Evolutionary conservation across 2,797 vertebrate genomes (phyloP), one percentile per base, ranked within the genome.

Genomic region (Anguilla marmorata): DNA sequence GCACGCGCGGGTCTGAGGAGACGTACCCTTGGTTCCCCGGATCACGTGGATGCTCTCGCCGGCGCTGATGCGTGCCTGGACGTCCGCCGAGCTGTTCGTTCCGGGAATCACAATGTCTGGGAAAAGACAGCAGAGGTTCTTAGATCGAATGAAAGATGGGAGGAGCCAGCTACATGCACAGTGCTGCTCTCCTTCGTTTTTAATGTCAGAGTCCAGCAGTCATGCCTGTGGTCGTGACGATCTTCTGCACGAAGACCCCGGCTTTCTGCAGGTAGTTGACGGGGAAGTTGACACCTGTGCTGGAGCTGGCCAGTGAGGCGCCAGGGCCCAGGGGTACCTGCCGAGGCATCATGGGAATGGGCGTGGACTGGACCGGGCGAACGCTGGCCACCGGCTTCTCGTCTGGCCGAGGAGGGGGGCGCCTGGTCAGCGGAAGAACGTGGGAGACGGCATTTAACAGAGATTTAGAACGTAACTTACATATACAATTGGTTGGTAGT

Each of bases 281-380:
- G 0, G 98, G 98, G 87, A 99, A 98, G 92, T 97, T 97, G 92
- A 97, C 93, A 6, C 96, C 93, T 8, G 97, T 94, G 90, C 95
- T 96, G 92, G 97, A 97, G 90, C 96, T 94, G 1, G 97, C 96
- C 86, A 97, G 50, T 86, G 96, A 94, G 89, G 95, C 94, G 63
- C 93, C 89, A 21, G 91, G 87, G 50, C 97, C 96, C 93, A 98
- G 93, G 14, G 96, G 93, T 2, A 97, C 98, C 66, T 99, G 98
- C 21, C 99, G 97, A 72, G 99, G 99, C 98, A 99, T 97, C 99
- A 99, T 99, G 89, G 99, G 99, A 92, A 99, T 98, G 1, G 99
- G 99, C 0, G 99, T 99, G 58, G 99, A 99, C 93, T 99, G 98
- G 91, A 99, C 97, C 45, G 99, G 98, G 88, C 98, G 96, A 89